Conservation (phyloP, 2,888 invertebrate species). For the Gryllus longicercus region DNA sequence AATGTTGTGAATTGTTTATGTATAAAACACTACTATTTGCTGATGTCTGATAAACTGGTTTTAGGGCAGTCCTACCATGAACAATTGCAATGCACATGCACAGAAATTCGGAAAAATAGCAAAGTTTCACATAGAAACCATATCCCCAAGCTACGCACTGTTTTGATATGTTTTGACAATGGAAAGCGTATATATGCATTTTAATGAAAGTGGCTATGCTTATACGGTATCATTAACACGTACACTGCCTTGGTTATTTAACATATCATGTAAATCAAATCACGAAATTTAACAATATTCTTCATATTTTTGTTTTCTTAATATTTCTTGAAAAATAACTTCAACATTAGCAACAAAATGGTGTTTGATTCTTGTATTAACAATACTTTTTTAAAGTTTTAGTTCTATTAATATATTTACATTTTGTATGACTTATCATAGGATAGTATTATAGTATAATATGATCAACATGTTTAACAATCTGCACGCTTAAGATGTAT, state of each 20-base stretch:
- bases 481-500: not conserved
- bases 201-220: not conserved
- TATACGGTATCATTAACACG: not conserved
- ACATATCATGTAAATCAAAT: not conserved
- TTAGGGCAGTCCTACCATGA: not conserved
- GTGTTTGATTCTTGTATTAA: not conserved
- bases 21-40: no score
- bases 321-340: constrained; percentile 17
- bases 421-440: constrained; percentile 1
- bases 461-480: not conserved
- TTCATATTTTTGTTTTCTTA: constrained; percentile 3
- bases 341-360: constrained; percentile 10
- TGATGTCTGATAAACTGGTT: not conserved
- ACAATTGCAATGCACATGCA: not conserved
- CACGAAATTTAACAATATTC: constrained; percentile 1
- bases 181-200: constrained; percentile 7
- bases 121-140: not conserved
- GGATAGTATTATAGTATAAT: not conserved
- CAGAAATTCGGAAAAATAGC: not conserved
- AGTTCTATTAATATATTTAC: not conserved
- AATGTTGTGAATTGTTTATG: no score
- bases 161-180: not conserved
- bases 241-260: not conserved
- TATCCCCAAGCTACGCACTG: constrained; percentile 2
- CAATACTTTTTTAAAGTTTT: not conserved